Base-by-base conservation (phyloP, 2,797 vertebrate genomes). In the Hippopotamyrus pictus region DNA sequence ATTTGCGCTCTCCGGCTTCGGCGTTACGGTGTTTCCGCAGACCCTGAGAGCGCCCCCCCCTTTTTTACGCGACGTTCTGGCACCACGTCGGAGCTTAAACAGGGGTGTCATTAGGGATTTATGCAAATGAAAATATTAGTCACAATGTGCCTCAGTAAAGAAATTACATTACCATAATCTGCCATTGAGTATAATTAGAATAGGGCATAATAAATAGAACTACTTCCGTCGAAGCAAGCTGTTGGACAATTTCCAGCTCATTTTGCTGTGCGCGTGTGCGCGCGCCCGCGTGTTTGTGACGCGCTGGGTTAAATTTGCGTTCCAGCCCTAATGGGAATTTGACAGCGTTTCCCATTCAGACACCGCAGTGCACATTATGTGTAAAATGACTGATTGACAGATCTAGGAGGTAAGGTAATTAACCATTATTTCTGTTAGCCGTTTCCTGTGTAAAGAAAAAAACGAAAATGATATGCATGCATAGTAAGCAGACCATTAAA, bases 151-250 rank as follows among this genome's bases (percentile, higher is more conserved):
- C 59, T 82, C 87, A 53, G 59, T 44, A 54, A 50, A 86, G 41
- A 88, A 88, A 88, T 93, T 89, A 92, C 91, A 95, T 95, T 94
- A 95, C 79, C 94, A 95, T 95, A 95, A 95, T 94, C 95, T 94
- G 91, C 92, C 93, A 94, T 94, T 94, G 94, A 94, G 82, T 73
- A 86, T 37, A 86, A 89, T 73, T 89, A 73, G 44, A 69, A 73
- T 44, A 50, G 57, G 59, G 46, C 59, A 86, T 25, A 84, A 86
- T 73, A 86, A 86, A 89, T 89, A 86, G 84, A 69, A 86, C 17
- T 86, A 62, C 54, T 57, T 50, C 54, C 82, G 19, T 57, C 54
- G 54, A 57, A 57, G 54, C 54, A 86, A 7, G 46, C 41, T 50
- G 25, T 48, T 51, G 57, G 88, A 53, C 44, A 8, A 46, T 37